A percentile compares a stretch with the other conserved stretches of the same genome.
phyloP scores from a whole-genome alignment of 2,888 invertebrate genomes.

The Mayetiola destructor region DNA sequence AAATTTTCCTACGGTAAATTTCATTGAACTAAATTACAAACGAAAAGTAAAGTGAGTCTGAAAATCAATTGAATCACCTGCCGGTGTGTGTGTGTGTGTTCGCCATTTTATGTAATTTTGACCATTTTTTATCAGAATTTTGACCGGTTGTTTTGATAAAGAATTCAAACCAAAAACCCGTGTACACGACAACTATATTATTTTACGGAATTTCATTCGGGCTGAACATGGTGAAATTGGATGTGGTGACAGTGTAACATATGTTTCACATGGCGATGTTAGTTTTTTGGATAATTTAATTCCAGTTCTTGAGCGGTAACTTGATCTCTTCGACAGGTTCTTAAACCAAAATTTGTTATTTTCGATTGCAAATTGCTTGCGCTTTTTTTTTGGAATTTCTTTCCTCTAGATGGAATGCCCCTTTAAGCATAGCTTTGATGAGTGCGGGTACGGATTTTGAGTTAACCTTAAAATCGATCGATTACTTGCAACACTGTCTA shows the following conservation, averaged over 20 bases:
- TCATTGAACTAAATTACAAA: too few species aligned
- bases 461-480: slow-evolving; percentile 63
- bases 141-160: slow-evolving; percentile 50
- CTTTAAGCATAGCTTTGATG: slow-evolving; percentile 74
- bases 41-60: too few species aligned
- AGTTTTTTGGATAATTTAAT: slow-evolving; percentile 81
- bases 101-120: too few species aligned
- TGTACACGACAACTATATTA: slow-evolving; percentile 75
- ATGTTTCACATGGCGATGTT: slow-evolving; percentile 84
- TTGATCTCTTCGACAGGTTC: neutral
- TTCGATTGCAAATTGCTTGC: neutral
- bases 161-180: slow-evolving; percentile 44
- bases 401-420: slow-evolving; percentile 59
- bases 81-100: too few species aligned
- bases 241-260: slow-evolving; percentile 77
- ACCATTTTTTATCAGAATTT: slow-evolving; percentile 33
- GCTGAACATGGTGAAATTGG: slow-evolving; percentile 51
- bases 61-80: too few species aligned
- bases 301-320: slow-evolving; percentile 59
- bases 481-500: slow-evolving; percentile 63
- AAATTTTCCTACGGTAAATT: too few species aligned
- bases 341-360: neutral
- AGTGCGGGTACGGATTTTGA: slow-evolving; percentile 73
- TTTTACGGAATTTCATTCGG: slow-evolving; percentile 70
- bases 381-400: neutral